Conservation (phyloP, 2,888 invertebrate genomes). For the Heliconius ethilla region DNA sequence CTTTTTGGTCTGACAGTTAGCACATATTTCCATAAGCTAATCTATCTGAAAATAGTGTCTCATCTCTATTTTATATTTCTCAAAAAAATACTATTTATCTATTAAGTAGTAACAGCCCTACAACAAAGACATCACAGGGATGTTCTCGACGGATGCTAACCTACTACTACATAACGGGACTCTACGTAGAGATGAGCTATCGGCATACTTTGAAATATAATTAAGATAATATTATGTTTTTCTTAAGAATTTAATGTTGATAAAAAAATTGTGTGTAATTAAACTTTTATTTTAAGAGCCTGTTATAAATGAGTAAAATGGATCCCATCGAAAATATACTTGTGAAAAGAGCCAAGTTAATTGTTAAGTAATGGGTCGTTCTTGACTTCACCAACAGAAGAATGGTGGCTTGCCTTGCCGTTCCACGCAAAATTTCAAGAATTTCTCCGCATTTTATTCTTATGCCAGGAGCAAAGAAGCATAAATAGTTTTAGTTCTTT, state of each 20-base stretch:
- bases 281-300: too few relatives aligned
- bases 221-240: constrained; percentile 8
- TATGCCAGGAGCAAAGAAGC: too few relatives aligned
- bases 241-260: neutral
- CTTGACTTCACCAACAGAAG: too few relatives aligned
- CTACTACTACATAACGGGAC: constrained; percentile 76
- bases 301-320: too few relatives aligned
- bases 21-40: neutral
- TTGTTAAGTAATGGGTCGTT: too few relatives aligned
- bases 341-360: too few relatives aligned
- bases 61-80: neutral
- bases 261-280: neutral
- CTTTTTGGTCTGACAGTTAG: neutral
- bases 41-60: neutral
- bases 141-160: constrained; percentile 73
- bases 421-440: too few relatives aligned
- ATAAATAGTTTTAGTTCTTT: too few relatives aligned
- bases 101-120: constrained; percentile 56
- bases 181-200: constrained; percentile 44
- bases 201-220: constrained; percentile 54
- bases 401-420: too few relatives aligned
- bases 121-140: constrained; percentile 66
- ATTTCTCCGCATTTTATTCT: too few relatives aligned
- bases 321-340: too few relatives aligned
- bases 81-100: neutral